Conservation (phyloP, 2,888 invertebrate genomes). For the Tetrapedia diversipes region DNA sequence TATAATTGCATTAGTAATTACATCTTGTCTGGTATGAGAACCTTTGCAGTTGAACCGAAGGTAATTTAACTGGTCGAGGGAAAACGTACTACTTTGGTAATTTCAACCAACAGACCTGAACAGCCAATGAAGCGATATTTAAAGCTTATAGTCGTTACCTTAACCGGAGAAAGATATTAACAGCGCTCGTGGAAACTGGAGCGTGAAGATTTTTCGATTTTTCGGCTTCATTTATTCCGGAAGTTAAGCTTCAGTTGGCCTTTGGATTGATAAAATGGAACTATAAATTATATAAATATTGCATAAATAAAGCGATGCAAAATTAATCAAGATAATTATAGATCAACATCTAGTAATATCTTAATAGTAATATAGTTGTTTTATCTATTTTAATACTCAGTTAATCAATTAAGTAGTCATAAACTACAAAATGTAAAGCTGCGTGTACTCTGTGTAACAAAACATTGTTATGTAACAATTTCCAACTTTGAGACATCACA, state of each 20-base stretch:
- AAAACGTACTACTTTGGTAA: slow-evolving; percentile 27
- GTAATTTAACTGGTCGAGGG: background rate
- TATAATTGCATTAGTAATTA: background rate
- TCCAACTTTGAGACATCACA: too few species aligned
- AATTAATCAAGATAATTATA: too few species aligned
- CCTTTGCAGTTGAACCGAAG: background rate
- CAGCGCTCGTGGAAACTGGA: slow-evolving; percentile 16
- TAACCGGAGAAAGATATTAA: slow-evolving; percentile 14
- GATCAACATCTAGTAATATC: too few species aligned
- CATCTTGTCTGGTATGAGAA: too few species aligned
- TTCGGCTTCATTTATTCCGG: slow-evolving; percentile 15
- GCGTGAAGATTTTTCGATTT: slow-evolving; percentile 21
- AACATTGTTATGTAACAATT: too few species aligned
- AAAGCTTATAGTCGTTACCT: slow-evolving; percentile 14
- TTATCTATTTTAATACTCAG: too few species aligned
- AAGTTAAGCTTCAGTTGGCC: background rate
- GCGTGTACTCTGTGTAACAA: too few species aligned
- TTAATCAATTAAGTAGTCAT: too few species aligned
- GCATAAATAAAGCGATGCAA: too few species aligned
- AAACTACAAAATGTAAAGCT: too few species aligned
- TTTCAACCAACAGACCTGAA: slow-evolving; percentile 31
- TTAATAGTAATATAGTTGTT: too few species aligned
- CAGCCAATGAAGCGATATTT: slow-evolving; percentile 34
- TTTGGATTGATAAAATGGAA: background rate
- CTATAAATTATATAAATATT: too few species aligned